Percentiles rank a stretch among this genome's conserved stretches.
These are phyloP conservation scores for Pseudorectes ferrugineus DNA, from an alignment of 2,113 vertebrate species.

Conservation along the genomic window DNA sequence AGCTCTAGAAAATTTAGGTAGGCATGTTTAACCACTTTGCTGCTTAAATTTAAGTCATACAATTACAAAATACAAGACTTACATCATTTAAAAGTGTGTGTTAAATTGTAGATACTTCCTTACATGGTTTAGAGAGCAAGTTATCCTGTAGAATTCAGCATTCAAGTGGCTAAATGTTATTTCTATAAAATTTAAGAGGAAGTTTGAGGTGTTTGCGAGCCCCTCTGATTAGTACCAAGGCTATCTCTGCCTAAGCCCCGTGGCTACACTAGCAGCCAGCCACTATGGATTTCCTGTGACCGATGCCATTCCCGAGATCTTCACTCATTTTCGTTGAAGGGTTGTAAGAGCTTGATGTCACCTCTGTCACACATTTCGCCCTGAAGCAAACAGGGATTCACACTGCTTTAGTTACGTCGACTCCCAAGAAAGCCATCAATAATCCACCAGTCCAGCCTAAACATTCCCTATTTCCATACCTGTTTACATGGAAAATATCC, in stretches of 20 bases:
- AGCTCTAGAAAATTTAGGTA: constrained; percentile 78
- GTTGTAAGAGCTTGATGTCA: constrained; percentile 99
- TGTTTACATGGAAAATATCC: constrained; percentile 83
- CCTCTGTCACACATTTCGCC: constrained; percentile 99
- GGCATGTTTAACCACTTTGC: constrained; percentile 83
- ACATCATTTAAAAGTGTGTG: constrained; percentile 59
- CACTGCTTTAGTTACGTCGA: constrained; percentile 99
- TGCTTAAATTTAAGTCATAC: constrained; percentile 75
- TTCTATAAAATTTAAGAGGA: constrained; percentile 70
- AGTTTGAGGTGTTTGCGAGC: constrained; percentile 65
- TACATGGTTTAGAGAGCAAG: constrained; percentile 71
- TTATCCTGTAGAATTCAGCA: constrained; percentile 74
- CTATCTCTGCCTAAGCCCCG: constrained; percentile 94
- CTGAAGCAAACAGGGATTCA: constrained; percentile 99
- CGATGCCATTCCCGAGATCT: constrained; percentile 99
- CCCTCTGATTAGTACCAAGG: constrained; percentile 87
- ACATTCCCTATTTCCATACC: constrained; percentile 85
- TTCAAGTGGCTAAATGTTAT: constrained; percentile 76
- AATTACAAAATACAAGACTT: constrained; percentile 73
- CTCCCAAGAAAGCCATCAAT: constrained; percentile 89
- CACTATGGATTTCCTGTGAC: constrained; percentile 97
- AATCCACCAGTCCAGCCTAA: constrained; percentile 89
- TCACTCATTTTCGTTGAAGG: constrained; percentile 97
- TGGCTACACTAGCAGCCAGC: constrained; percentile 89
- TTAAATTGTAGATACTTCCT: constrained; percentile 70